These are phyloP conservation scores for Acyrthosiphon pisum DNA, from an alignment of 1,140 invertebrate genomes.

Conservation along the genomic window DNA sequence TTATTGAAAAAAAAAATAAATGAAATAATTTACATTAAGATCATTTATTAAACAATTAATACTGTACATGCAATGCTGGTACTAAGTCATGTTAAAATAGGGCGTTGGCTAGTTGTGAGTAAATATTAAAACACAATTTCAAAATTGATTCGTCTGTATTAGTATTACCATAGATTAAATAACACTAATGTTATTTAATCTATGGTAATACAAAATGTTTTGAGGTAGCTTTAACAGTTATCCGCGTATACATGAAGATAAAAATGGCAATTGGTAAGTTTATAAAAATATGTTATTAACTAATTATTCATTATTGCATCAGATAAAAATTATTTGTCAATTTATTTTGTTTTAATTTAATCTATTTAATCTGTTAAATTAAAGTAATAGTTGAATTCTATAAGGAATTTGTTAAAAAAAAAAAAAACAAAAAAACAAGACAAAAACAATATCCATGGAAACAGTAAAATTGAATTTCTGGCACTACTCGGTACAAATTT, in stretches of 20 bases:
- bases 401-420: not conserved
- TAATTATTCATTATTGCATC: not conserved
- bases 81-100: not conserved
- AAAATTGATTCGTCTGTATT: not conserved
- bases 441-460: not conserved
- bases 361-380: not conserved
- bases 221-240: slow-evolving; percentile 9
- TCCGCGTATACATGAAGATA: not conserved
- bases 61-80: not conserved
- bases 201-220: not conserved
- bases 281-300: not conserved
- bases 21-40: not conserved
- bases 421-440: not conserved
- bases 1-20: not conserved
- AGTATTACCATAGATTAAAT: not conserved
- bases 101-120: not conserved
- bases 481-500: not conserved
- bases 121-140: not conserved
- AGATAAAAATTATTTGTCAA: not conserved
- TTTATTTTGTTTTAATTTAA: not conserved
- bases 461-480: not conserved
- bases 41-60: not conserved
- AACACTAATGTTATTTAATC: too few species aligned
- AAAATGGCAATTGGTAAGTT: slow-evolving; percentile 18
- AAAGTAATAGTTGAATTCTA: not conserved